These are phyloP conservation scores for Catharus ustulatus DNA, from an alignment of 2,797 vertebrate genomes.

Conservation along the genomic window DNA sequence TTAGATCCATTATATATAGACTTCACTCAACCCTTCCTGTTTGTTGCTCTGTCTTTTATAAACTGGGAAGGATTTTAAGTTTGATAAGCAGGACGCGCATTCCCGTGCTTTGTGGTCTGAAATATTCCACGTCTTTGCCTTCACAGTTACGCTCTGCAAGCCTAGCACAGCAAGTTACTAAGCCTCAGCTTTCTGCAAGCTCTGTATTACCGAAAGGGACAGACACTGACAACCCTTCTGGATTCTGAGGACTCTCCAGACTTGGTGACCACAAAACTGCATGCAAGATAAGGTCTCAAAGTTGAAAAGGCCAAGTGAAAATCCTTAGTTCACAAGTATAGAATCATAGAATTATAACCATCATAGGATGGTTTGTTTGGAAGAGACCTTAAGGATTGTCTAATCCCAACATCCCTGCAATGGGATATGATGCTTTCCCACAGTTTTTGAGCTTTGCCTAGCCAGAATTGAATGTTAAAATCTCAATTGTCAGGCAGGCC, in stretches of 20 bases:
- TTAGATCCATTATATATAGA: slow-evolving; percentile 39
- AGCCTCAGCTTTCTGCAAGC: not conserved
- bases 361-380: not conserved
- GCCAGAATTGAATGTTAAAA: not conserved
- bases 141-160: not conserved
- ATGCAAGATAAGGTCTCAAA: not conserved
- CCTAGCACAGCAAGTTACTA: not conserved
- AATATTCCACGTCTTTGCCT: not conserved
- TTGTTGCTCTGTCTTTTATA: slow-evolving; percentile 38
- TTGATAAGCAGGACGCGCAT: not conserved
- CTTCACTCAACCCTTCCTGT: not conserved
- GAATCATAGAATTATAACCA: not conserved
- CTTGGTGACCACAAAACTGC: not conserved
- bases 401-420: fast-evolving
- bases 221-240: not conserved
- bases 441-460: not conserved
- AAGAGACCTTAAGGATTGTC: not conserved
- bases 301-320: not conserved
- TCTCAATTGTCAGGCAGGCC: not conserved
- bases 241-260: not conserved
- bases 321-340: not conserved
- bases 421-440: not conserved
- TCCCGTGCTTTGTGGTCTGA: not conserved
- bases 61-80: not conserved
- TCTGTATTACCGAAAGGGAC: not conserved